Evolutionary conservation across 2,113 vertebrate species (phyloP).

Genomic region (Carassius auratus): DNA sequence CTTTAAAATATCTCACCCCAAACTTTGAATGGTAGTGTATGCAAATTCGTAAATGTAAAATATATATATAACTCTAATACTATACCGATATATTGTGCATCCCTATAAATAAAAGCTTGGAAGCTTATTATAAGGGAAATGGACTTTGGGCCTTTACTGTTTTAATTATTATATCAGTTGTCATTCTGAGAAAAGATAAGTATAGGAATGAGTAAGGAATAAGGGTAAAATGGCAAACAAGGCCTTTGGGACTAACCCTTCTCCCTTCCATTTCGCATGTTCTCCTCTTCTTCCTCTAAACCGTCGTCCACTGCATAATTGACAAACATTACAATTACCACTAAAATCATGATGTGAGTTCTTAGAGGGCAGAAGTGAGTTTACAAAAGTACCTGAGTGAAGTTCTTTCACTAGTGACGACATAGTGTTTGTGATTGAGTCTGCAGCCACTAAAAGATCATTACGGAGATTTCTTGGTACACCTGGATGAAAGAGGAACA

Average conservation of each 20-base stretch:
- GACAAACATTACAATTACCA: neutral
- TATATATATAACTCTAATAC: neutral
- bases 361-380: neutral
- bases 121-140: neutral
- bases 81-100: neutral
- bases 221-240: neutral
- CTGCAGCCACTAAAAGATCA: conserved; percentile 92
- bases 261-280: conserved; percentile 89
- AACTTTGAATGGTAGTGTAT: neutral
- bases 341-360: conserved; percentile 1
- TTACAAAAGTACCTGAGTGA: conserved; percentile 81
- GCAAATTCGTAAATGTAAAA: neutral
- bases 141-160: neutral
- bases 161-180: neutral
- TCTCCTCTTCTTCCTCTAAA: conserved; percentile 82
- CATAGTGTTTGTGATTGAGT: conserved; percentile 97
- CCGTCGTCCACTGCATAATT: conserved; percentile 83
- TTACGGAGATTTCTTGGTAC: conserved; percentile 91
- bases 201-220: neutral
- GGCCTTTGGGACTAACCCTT: conserved; percentile 76
- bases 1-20: neutral
- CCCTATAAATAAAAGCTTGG: neutral
- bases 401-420: conserved; percentile 96
- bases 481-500: conserved; percentile 71
- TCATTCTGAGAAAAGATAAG: neutral